A percentile compares a stretch with the other conserved stretches of the same genome.
Evolutionary conservation across 2,113 vertebrate genomes (phyloP).

Genomic region (Stegastes partitus): DNA sequence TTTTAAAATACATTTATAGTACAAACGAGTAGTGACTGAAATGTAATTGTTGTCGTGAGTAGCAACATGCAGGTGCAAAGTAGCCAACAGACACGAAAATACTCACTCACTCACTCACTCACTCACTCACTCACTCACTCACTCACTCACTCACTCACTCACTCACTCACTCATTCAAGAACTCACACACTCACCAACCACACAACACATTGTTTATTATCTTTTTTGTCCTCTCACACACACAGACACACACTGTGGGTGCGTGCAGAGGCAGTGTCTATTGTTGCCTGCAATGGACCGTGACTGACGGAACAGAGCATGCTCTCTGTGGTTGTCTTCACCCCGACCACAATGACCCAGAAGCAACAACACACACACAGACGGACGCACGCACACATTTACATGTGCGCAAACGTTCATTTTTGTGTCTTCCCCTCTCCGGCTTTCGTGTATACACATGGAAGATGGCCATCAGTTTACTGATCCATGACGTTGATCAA

Average conservation of each 20-base stretch:
- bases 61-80: too few relatives aligned
- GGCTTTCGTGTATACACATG: constrained; percentile 36
- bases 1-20: too few relatives aligned
- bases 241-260: constrained; percentile 35
- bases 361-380: constrained; percentile 43
- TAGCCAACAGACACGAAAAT: too few relatives aligned
- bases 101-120: neutral
- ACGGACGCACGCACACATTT: constrained; percentile 36
- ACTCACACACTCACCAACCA: neutral
- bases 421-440: constrained; percentile 27
- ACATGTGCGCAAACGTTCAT: constrained; percentile 56
- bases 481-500: constrained; percentile 56
- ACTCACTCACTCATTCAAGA: neutral
- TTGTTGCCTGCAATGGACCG: constrained; percentile 70
- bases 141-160: neutral
- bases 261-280: constrained; percentile 49
- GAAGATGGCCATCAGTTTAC: constrained; percentile 48
- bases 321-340: constrained; percentile 70
- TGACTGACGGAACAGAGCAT: constrained; percentile 69
- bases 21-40: too few relatives aligned
- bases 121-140: neutral
- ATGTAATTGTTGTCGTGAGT: too few relatives aligned
- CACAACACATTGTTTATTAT: constrained; percentile 29
- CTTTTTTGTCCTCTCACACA: constrained; percentile 10
- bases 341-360: constrained; percentile 71